Conservation (phyloP, 2,797 vertebrate genomes). For the Molossus alvarezi region DNA sequence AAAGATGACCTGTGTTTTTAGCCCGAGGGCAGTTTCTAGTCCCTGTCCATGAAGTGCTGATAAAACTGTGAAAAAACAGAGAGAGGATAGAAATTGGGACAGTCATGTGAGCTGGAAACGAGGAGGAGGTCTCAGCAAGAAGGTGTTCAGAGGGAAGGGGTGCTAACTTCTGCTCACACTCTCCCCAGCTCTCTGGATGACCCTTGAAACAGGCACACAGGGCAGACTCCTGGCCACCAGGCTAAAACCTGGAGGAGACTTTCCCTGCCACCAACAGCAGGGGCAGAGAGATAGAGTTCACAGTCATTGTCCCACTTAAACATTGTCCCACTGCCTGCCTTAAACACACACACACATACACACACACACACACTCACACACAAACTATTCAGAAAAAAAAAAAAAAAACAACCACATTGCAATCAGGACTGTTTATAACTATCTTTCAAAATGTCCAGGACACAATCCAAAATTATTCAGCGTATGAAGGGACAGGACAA, state of each 20-base stretch:
- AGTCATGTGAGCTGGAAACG: neutral
- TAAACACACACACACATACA: neutral
- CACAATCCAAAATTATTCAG: neutral
- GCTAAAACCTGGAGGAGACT: neutral
- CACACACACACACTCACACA: neutral
- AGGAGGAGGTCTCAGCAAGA: neutral
- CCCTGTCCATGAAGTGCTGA: neutral
- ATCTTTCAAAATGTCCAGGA: neutral
- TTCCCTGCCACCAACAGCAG: neutral
- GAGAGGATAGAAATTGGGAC: neutral
- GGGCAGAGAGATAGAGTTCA: neutral
- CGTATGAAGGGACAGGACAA: constrained; percentile 31
- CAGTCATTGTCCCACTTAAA: neutral
- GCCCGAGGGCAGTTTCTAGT: neutral
- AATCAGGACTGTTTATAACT: constrained; percentile 48
- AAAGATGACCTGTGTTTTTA: neutral
- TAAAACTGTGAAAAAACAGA: constrained; percentile 1
- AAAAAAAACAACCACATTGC: neutral
- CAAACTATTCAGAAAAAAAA: neutral
- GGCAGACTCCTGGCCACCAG: neutral
- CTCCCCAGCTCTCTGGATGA: neutral
- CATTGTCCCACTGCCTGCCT: neutral
- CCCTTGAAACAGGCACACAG: neutral
- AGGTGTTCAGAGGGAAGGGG: neutral
- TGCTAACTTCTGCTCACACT: neutral